Conservation (phyloP, 2,113 vertebrate species). For the Ia io region DNA sequence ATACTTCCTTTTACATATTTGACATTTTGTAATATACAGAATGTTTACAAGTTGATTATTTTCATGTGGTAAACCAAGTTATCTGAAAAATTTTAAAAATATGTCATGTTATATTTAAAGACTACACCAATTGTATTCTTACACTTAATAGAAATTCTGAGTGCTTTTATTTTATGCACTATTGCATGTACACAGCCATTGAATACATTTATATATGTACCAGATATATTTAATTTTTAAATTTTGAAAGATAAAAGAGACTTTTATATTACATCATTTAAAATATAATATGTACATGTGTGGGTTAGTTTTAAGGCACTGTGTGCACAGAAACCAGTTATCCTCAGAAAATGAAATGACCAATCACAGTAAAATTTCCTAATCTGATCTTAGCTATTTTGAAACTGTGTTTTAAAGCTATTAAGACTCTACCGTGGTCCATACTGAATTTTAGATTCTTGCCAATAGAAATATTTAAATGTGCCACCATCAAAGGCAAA, state of each 20-base stretch:
- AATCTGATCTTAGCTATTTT: not conserved
- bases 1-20: conserved; percentile 5
- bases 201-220: not conserved
- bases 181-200: not conserved
- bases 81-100: not conserved
- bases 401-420: not conserved
- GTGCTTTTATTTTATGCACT: not conserved
- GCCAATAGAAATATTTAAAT: not conserved
- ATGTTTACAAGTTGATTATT: not conserved
- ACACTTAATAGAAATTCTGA: not conserved
- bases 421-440: not conserved
- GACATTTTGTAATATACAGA: conserved; percentile 18
- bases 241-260: not conserved
- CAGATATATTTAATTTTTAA: not conserved
- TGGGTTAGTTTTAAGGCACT: not conserved
- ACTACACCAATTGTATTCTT: not conserved
- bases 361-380: not conserved
- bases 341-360: not conserved
- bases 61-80: not conserved
- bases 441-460: not conserved
- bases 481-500: not conserved
- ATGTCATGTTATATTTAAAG: not conserved
- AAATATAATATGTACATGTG: not conserved
- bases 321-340: not conserved
- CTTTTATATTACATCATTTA: not conserved